Conservation (phyloP, 2,113 vertebrate species). For the Ophiodon elongatus region DNA sequence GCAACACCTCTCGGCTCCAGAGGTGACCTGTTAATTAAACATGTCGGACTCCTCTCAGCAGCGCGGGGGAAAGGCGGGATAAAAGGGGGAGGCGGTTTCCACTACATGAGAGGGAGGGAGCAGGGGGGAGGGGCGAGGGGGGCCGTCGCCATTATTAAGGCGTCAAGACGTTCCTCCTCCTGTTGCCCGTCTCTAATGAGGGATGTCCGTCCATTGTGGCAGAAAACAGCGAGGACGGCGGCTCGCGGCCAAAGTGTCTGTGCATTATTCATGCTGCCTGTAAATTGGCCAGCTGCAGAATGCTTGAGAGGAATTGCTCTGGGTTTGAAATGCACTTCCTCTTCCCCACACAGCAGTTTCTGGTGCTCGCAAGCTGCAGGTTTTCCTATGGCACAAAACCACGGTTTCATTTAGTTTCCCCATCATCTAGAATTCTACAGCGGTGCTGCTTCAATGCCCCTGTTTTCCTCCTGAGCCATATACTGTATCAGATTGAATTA, state of each 20-base stretch:
- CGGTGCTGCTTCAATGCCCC: conserved; percentile 24
- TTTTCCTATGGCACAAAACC: conserved; percentile 47
- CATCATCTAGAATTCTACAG: conserved; percentile 60
- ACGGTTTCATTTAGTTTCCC: conserved; percentile 64
- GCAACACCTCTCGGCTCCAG: conserved; percentile 36
- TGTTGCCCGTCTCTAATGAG: conserved; percentile 34
- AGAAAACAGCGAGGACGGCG: conserved; percentile 44
- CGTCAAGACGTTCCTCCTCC: conserved; percentile 23
- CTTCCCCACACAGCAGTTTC: conserved; percentile 37
- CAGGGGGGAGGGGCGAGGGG: too few relatives aligned
- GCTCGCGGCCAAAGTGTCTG: conserved; percentile 38
- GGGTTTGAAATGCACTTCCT: conserved; percentile 58
- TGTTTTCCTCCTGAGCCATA: conserved; percentile 31
- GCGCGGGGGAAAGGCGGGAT: not conserved
- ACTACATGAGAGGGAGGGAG: not conserved
- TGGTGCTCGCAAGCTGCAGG: conserved; percentile 39
- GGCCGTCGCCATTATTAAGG: conserved; percentile 22
- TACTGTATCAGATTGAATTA: conserved; percentile 60
- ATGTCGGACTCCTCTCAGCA: conserved; percentile 40
- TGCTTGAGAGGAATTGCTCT: conserved; percentile 64
- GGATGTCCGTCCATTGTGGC: conserved; percentile 39
- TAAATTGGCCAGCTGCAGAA: conserved; percentile 80
- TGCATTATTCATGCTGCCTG: conserved; percentile 80
- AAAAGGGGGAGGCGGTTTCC: not conserved
- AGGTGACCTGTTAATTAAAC: conserved; percentile 69